Evolutionary conservation across 1,140 invertebrate genomes (phyloP), one percentile per base, ranked within the genome.

Genomic region (Pseudomyrmex flavicornis): DNA sequence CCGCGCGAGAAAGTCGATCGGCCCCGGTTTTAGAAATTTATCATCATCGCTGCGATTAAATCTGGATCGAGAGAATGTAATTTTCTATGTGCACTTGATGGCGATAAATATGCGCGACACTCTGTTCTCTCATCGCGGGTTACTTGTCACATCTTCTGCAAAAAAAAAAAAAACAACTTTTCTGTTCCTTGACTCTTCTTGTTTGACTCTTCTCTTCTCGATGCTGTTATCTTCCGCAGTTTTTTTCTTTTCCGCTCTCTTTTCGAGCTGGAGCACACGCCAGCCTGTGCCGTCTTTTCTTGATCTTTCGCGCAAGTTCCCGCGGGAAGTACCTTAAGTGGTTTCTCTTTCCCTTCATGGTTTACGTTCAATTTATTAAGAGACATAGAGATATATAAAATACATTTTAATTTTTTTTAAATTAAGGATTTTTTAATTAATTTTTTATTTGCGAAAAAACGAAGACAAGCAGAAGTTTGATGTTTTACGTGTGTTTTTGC

Each of bases 51-150:
- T 44, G 17, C 2, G 44, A 35, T 15, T 59, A 70, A 80, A 80
- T 0, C 76, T 72, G 66, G 54, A 80, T 72, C 50, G 66, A 58
- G 66, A 59, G 5, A 35, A 0, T 35, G 20, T 46, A 17, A 50
- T 72, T 80, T 50, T 59, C n/a, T 17, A 26, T 20, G 10, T 26
- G 17, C 12, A 4, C 8, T 20, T 58, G 44, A 50, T 48, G 10
- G 54, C 44, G 54, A 72, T 80, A 80, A 80, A 61, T 72, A 70
- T 22, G 54, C 46, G 20, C 75, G 61, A 46, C 0, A 77, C 54
- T 26, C 15, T 13, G 50, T 52, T 70, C 54, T 52, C 58, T 62
- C 68, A 35, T 70, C 44, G 56, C 22, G 56, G 1, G 1, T 48
- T 80, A 70, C 68, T 50, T 70, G 26, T 79, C 52, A 26, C 76